A percentile compares a stretch with the other conserved stretches of the same genome.
Evolutionary conservation across 2,113 vertebrate genomes (phyloP).

Genomic region (Antechinus stuartii): DNA sequence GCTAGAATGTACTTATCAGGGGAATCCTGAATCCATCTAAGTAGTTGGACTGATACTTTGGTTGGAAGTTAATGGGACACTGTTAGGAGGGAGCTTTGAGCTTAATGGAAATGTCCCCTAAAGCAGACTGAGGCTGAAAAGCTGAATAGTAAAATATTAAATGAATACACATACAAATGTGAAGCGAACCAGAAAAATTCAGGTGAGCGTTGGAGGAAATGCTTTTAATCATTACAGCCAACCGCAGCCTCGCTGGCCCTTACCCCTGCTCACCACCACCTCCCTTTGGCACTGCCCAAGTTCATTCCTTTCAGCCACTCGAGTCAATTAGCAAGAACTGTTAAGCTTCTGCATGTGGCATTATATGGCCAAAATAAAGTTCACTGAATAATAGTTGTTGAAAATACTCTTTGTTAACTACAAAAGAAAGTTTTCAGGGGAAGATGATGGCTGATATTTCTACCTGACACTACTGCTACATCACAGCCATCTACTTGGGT

Average conservation of each 20-base stretch:
- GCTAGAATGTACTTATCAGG: not conserved
- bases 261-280: no score
- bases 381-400: not conserved
- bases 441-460: no score
- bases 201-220: not conserved
- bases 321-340: no score
- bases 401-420: not conserved
- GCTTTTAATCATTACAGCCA: not conserved
- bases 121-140: not conserved
- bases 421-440: no score
- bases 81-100: not conserved
- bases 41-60: not conserved
- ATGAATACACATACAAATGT: not conserved
- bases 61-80: not conserved
- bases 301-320: no score
- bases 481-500: not conserved
- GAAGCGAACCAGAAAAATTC: not conserved
- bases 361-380: not conserved
- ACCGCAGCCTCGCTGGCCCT: not conserved
- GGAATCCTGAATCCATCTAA: not conserved
- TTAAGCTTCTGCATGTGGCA: not conserved
- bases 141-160: not conserved
- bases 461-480: not conserved
- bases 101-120: not conserved
- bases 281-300: not conserved